phyloP scores from a whole-genome alignment of 2,113 vertebrate species.

The Zapus hudsonius region DNA sequence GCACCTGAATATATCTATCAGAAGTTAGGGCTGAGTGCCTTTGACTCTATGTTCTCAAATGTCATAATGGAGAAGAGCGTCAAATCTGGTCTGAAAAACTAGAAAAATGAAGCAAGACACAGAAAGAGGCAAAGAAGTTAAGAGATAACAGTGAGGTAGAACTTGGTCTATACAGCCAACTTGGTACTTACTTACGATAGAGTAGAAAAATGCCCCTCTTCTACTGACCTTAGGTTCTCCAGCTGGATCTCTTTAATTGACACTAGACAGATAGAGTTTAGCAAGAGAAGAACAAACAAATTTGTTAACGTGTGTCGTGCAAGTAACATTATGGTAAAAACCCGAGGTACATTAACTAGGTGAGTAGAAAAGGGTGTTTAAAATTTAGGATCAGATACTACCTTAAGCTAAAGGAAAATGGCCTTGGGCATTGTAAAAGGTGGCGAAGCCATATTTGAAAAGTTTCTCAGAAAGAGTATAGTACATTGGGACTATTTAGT shows the following conservation, averaged over 20 bases:
- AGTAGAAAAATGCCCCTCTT: background rate
- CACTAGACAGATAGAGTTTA: background rate
- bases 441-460: background rate
- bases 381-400: background rate
- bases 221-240: too few relatives aligned
- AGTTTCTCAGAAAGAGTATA: background rate
- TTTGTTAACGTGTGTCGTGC: background rate
- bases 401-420: background rate
- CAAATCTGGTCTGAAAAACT: background rate
- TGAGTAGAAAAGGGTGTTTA: background rate
- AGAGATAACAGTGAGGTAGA: background rate
- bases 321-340: background rate
- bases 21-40: rapidly evolving
- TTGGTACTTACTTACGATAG: background rate
- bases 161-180: background rate
- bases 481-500: background rate
- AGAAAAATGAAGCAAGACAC: background rate
- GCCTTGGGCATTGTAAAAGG: background rate
- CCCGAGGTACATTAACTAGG: background rate
- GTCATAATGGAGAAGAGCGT: background rate
- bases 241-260: background rate
- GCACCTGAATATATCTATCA: too few relatives aligned
- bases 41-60: rapidly evolving
- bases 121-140: background rate
- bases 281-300: background rate